Base-by-base conservation (phyloP, 2,888 invertebrate genomes). In the Drosophila lutescens region DNA sequence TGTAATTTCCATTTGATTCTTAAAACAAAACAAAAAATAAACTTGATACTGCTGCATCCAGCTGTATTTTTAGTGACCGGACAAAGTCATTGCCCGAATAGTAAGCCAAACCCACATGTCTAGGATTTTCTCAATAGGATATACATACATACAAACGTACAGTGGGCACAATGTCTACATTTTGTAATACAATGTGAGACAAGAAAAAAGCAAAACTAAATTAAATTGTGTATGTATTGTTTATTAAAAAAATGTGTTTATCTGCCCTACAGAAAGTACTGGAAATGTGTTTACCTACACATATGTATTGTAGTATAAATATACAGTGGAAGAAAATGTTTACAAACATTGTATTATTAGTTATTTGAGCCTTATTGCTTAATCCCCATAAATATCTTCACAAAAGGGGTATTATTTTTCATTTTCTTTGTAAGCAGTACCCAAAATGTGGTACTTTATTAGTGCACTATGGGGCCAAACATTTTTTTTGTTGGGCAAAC, bases 1-100 rank as follows among this genome's bases (percentile, higher is more conserved):
- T 81, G 80, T 86, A 81, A 81, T 77, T 55, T 26, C 36, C 76
- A 84, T 68, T 70, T 49, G 34, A 17, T 30, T 47, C 30, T 40
- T 12, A 13, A 30, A 17, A 34, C 12, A 4, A 20, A 4, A 20
- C 2, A 20, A 12, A 34, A 34, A 12, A 5, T 17, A 54, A 73
- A 34, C 50, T 59, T 67, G 30, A 26, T 26, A 6, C 51, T 26
- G 20, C 30, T 68, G 34, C 49, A 51, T 36, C 23, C 10, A 32
- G 40, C 26, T 30, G 13, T 71, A 71, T 71, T 69, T 69, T 60
- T 69, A 60, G 71, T 41, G 49, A 32, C 32, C 63, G 26, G 40
- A 32, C 17, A 13, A 60, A 71, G 36, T 50, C 36, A 44, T 60
- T 61, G 72, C 32, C 60, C 51, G 58, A 15, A 38, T 43, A 36